Base-by-base conservation (phyloP, 2,113 vertebrate species). In the Platycercus adscitus region DNA sequence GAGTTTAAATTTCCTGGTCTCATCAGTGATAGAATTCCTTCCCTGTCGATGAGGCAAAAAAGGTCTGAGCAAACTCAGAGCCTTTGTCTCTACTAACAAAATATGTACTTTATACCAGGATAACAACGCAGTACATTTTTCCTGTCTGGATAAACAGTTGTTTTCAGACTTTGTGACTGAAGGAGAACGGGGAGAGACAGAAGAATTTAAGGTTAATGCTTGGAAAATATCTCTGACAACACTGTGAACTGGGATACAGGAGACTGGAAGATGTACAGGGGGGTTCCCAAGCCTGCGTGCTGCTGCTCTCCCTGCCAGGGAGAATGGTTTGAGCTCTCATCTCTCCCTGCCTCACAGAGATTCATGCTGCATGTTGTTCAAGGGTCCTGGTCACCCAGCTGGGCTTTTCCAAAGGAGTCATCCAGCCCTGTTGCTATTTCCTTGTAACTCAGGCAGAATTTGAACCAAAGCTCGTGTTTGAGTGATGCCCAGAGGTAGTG, bases 141-240 rank as follows among this genome's bases (percentile, higher is more conserved):
- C 31, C 82, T 82, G 50, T 39, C 55, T 52, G 49, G 31, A 39
- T 35, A 64, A 70, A 80, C 37, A 21, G 9, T 14, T 52, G 16
- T 29, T 80, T 75, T 53, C 63, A 91, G 84, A 37, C 49, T 73
- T 84, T 65, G 25, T 80, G 68, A 41, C 61, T 65, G 84, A 80
- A 84, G 13, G n/a, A 58, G n/a, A 69, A 80, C 37, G 25, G 26
- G 37, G 49, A 16, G 41, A 73, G 61, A 75, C 39, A 90, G 16
- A 76, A 11, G n/a, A 78, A 66, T 72, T 86, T 72, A 46, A 70
- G 37, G 39, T n/a, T 70, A 65, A 76, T 43, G 29, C 39, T 31
- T 77, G 56, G 69, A 65, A 86, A 77, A 69, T 63, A 18, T 50
- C 47, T 61, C 61, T 80, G 61, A 44, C 82, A 82, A 37, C 39